A percentile compares a stretch with the other conserved stretches of the same genome.
Conservation (phyloP, 2,888 invertebrate genomes). For the Pharmacophagus antenor region DNA sequence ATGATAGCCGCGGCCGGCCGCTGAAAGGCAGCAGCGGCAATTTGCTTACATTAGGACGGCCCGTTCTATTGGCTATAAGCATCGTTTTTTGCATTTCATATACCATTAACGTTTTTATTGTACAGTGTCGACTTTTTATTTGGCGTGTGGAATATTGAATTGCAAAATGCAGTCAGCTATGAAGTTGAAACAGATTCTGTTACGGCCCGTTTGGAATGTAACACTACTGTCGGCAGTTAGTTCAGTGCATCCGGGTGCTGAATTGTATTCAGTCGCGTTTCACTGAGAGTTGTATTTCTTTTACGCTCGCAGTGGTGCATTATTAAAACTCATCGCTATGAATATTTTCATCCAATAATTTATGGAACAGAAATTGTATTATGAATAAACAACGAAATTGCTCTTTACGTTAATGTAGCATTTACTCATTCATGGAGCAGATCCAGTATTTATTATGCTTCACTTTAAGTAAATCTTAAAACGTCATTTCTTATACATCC, state of each 20-base stretch:
- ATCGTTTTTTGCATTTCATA: constrained; percentile 34
- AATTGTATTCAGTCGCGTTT: constrained; percentile 68
- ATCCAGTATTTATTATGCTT: background rate
- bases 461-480: background rate
- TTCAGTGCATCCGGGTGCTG: constrained; percentile 52
- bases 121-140: constrained; percentile 43
- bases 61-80: constrained; percentile 49
- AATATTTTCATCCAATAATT: constrained; percentile 28
- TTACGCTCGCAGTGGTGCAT: constrained; percentile 50
- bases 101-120: constrained; percentile 35
- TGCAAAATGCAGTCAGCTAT: constrained; percentile 52
- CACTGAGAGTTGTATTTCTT: constrained; percentile 47
- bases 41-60: constrained; percentile 78
- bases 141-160: constrained; percentile 54
- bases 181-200: constrained; percentile 62
- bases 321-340: constrained; percentile 39
- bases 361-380: constrained; percentile 22
- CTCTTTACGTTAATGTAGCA: constrained; percentile 10
- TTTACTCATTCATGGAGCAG: constrained; percentile 1
- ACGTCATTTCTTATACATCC: background rate
- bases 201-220: constrained; percentile 54
- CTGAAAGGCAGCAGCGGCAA: constrained; percentile 77
- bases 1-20: constrained; percentile 77
- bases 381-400: constrained; percentile 24
- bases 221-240: constrained; percentile 51